A percentile compares a stretch with the other conserved stretches of the same genome.
Conservation (phyloP, 2,113 vertebrate genomes). For the Anguilla rostrata region DNA sequence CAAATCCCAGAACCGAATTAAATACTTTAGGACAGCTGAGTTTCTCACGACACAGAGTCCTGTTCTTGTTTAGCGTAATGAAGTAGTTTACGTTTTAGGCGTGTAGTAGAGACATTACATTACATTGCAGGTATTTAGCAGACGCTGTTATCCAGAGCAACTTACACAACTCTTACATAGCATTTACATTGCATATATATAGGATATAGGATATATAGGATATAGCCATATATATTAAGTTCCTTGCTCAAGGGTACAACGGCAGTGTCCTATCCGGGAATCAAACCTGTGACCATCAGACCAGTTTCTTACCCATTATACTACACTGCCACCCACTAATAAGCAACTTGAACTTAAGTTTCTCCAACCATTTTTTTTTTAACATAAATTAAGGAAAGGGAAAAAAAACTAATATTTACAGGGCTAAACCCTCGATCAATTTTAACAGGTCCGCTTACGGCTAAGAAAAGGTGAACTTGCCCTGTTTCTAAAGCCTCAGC, state of each 20-base stretch:
- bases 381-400: not conserved
- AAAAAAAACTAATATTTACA: not conserved
- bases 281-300: too few species aligned
- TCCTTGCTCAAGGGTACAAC: too few species aligned
- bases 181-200: too few species aligned
- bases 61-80: not conserved
- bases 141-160: too few species aligned
- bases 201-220: too few species aligned
- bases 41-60: not conserved
- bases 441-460: slow-evolving; percentile 17
- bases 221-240: too few species aligned
- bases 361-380: not conserved
- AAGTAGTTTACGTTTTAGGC: not conserved
- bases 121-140: too few species aligned
- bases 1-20: not conserved
- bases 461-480: slow-evolving; percentile 41
- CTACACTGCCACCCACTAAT: not conserved
- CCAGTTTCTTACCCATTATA: too few species aligned
- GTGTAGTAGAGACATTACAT: not conserved
- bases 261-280: too few species aligned
- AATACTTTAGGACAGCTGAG: not conserved
- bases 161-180: too few species aligned
- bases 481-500: not conserved
- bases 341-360: not conserved
- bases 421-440: not conserved